Base-by-base conservation (phyloP, 1,140 invertebrate genomes). In the Plectrocnemia conspersa region DNA sequence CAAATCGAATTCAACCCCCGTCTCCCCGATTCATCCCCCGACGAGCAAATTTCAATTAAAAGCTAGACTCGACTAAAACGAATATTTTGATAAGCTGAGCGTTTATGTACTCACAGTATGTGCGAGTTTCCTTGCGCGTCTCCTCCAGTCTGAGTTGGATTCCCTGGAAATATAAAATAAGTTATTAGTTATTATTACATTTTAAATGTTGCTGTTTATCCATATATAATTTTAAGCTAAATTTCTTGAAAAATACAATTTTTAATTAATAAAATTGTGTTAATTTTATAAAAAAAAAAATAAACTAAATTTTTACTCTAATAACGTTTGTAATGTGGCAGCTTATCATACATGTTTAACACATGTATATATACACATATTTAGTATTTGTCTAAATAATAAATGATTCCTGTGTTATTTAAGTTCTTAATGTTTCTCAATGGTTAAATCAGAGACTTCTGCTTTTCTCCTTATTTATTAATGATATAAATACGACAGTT, bases 141-240 rank as follows among this genome's bases (percentile, higher is more conserved):
- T 60, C 58, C 24, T 60, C 58, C 11, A 60, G 21, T 22, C 53
- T 56, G 21, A 60, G 33, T 19, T 56, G 58, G 32, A 60, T 52
- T 22, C 53, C 53, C 58, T 60, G 44, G 42, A 60, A 57, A 27
- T 16, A 50, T 10, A 56, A 44, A 45, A 24, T 27, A 19, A 48
- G 27, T 29, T 7, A 7, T n/a, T n/a, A n/a, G n/a, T n/a, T n/a
- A n/a, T n/a, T n/a, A n/a, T n/a, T n/a, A n/a, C 27, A 29, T 29
- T 29, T 9, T 29, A 29, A 29, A 29, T 9, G 7, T 9, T 29
- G 13, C 27, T 29, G 7, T 9, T 29, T 9, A 7, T 9, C 7
- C n/a, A 29, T 29, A 29, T 29, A 29, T 29, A 29, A 29, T n/a
- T n/a, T n/a, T n/a, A n/a, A n/a, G n/a, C n/a, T n/a, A n/a, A 29